Conservation (phyloP, 1,140 invertebrate species). For the Maniola jurtina region DNA sequence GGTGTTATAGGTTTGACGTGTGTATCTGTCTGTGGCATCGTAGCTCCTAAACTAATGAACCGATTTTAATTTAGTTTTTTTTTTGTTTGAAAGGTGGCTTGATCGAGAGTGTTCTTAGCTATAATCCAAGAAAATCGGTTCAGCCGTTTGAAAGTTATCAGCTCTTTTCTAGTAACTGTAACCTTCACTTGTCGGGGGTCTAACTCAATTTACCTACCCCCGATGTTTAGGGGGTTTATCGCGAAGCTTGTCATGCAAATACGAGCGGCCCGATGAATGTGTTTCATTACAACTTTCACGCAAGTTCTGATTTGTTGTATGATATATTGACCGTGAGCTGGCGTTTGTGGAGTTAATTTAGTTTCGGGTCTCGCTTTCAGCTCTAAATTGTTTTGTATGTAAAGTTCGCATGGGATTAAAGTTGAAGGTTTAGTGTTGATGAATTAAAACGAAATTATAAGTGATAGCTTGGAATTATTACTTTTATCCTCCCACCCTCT, state of each 20-base stretch:
- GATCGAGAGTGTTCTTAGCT: too few relatives aligned
- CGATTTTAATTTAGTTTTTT: too few relatives aligned
- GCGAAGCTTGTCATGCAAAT: not conserved
- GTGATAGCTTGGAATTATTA: too few relatives aligned
- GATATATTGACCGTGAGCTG: conserved; percentile 11
- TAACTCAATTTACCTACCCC: not conserved
- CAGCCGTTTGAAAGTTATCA: too few relatives aligned
- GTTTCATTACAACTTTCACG: conserved; percentile 14
- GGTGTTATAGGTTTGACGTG: too few relatives aligned
- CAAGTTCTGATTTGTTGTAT: conserved; percentile 13
- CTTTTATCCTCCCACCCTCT: too few relatives aligned
- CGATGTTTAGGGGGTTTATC: not conserved
- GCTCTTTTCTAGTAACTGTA: too few relatives aligned
- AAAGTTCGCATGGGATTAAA: not conserved
- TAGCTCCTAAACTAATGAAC: too few relatives aligned
- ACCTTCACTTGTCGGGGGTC: too few relatives aligned
- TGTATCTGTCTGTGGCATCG: too few relatives aligned
- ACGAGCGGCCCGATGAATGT: conserved; percentile 2
- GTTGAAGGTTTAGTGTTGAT: not conserved
- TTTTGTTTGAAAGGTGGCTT: too few relatives aligned
- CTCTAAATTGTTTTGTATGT: not conserved
- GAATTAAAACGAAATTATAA: not conserved
- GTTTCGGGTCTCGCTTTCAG: conserved; percentile 1
- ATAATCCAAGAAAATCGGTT: too few relatives aligned
- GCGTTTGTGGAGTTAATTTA: conserved; percentile 7